phyloP scores from a whole-genome alignment of 2,797 vertebrate species.

The Triplophysa bombifrons region DNA sequence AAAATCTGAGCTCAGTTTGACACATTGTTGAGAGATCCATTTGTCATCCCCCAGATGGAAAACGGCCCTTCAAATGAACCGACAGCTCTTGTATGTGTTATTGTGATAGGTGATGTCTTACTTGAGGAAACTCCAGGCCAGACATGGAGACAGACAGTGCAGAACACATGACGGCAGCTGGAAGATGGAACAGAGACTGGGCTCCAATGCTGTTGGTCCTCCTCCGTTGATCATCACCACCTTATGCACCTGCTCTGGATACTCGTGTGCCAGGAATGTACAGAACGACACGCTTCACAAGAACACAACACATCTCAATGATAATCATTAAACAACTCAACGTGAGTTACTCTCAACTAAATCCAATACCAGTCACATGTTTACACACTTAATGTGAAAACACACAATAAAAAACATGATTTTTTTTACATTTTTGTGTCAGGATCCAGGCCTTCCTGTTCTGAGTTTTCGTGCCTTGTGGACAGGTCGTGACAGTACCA shows the following conservation, averaged over 20 bases:
- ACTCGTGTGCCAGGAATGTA: slow-evolving; percentile 96
- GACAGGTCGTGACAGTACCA: no score
- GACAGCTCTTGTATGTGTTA: no score
- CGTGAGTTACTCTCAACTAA: not conserved
- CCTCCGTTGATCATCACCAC: slow-evolving; percentile 98
- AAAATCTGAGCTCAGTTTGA: no score
- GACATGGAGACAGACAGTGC: slow-evolving; percentile 92
- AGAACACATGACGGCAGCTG: slow-evolving; percentile 94
- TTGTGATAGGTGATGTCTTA: slow-evolving; percentile 66
- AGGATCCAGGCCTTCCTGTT: no score
- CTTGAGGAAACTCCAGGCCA: slow-evolving; percentile 99
- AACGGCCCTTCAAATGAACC: no score
- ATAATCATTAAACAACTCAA: not conserved
- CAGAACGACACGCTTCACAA: slow-evolving; percentile 91
- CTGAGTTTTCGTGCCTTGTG: no score
- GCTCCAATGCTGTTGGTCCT: slow-evolving; percentile 93
- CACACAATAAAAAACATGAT: no score
- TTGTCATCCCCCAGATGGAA: no score
- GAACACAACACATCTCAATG: not conserved
- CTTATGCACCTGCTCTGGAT: slow-evolving; percentile 94
- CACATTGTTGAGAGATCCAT: no score
- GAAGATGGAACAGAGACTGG: slow-evolving; percentile 97
- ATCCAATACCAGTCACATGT: not conserved
- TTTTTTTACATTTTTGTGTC: no score
- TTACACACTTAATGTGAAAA: no score